phyloP scores from a whole-genome alignment of 2,797 vertebrate genomes.

The Coilia nasus region DNA sequence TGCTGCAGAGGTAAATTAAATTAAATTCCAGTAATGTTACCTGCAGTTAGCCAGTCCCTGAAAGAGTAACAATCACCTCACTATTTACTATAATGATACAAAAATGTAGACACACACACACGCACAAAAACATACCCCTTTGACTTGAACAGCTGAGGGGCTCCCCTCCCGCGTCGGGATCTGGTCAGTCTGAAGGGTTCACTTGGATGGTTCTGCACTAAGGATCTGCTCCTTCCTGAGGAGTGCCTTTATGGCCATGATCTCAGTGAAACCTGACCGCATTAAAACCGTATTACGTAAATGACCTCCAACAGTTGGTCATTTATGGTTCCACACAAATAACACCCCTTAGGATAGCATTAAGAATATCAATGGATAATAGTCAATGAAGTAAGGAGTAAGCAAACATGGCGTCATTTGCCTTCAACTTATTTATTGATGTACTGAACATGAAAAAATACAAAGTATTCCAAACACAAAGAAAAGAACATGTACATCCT shows the following conservation, averaged over 20 bases:
- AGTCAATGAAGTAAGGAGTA: slow-evolving; percentile 40
- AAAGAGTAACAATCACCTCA: not conserved
- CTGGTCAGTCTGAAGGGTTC: not conserved
- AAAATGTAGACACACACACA: not conserved
- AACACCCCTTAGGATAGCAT: no score
- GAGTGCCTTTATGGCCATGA: not conserved
- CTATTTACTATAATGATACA: not conserved
- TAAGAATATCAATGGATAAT: no score
- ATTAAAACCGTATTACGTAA: no score
- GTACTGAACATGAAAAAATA: slow-evolving; percentile 99
- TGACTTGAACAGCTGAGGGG: no score
- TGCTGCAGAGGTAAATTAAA: not conserved
- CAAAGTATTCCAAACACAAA: slow-evolving; percentile 98
- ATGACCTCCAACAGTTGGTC: no score
- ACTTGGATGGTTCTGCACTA: not conserved
- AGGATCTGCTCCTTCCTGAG: not conserved
- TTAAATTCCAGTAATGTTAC: not conserved
- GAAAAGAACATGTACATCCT: slow-evolving; percentile 90
- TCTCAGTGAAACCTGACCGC: not conserved
- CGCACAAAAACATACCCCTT: no score
- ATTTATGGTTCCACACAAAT: no score
- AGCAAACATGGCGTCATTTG: slow-evolving; percentile 71
- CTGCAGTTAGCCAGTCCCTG: not conserved
- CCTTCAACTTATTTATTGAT: slow-evolving; percentile 99
- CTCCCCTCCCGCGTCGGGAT: not conserved